A percentile compares a stretch with the other conserved stretches of the same genome.
phyloP scores from a whole-genome alignment of 2,888 invertebrate genomes.

The Drosophila fulvimacula region DNA sequence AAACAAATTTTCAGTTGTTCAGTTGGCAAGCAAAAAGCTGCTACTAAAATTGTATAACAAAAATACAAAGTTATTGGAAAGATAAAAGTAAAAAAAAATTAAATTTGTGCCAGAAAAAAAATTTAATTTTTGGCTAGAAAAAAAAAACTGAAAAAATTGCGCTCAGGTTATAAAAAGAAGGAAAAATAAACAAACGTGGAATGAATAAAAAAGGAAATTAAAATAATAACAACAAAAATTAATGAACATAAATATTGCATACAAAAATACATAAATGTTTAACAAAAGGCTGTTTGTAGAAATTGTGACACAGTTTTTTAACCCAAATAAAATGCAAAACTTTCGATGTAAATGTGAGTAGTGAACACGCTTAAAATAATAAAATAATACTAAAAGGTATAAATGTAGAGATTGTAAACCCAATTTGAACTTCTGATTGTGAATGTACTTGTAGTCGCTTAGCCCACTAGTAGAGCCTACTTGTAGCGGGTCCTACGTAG shows the following conservation, averaged over 20 bases:
- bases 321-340: slow-evolving; percentile 28
- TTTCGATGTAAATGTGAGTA: slow-evolving; percentile 60
- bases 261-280: slow-evolving; percentile 65
- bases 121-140: slow-evolving; percentile 31
- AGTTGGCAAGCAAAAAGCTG: neutral
- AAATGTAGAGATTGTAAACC: slow-evolving; percentile 11
- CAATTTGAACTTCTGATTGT: slow-evolving; percentile 18
- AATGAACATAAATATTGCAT: slow-evolving; percentile 32
- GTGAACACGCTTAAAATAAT: slow-evolving; percentile 24
- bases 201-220: slow-evolving; percentile 24
- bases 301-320: slow-evolving; percentile 79
- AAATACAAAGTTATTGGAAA: neutral
- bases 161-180: slow-evolving; percentile 77
- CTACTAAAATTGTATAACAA: slow-evolving; percentile 12
- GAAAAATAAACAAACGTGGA: slow-evolving; percentile 14
- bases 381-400: neutral
- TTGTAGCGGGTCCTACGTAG: slow-evolving; percentile 23
- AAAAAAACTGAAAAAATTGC: slow-evolving; percentile 58
- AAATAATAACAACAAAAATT: slow-evolving; percentile 5
- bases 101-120: slow-evolving; percentile 44
- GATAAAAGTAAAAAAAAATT: neutral
- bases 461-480: slow-evolving; percentile 21
- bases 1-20: slow-evolving; percentile 17
- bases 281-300: slow-evolving; percentile 84
- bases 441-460: slow-evolving; percentile 51